Base-by-base conservation (phyloP, 2,888 invertebrate species). In the Magallana nippona region DNA sequence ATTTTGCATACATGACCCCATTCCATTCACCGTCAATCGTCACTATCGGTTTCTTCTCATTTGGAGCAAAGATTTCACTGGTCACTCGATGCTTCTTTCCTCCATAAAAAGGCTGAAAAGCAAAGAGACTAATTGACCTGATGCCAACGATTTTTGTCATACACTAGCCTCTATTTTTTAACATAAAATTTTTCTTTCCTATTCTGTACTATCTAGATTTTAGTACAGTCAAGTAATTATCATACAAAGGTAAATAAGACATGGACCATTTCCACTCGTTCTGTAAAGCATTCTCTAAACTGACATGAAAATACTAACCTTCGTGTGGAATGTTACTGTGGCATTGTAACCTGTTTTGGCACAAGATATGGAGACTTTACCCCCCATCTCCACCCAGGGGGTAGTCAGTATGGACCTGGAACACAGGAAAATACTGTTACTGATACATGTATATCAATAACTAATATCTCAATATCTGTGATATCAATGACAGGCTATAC, bases 321-420 rank as follows among this genome's bases (percentile, higher is more conserved):
- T 99, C 2, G 99, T 99, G 84, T 98, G 95, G 95, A 99, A 99
- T 94, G 99, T 99, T 15, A 99, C 96, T 92, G 96, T 97, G 19
- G 98, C 98, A 93, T 96, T 96, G 94, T 98, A 99, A 10, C 98
- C 99, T 0, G 98, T 98, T 94, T 99, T 98, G 11, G 96, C 96
- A 94, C 99, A 99, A 83, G 96, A 96, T 87, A 99, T 97, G 83
- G 96, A 96, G 1, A 98, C 97, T 1, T 97, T 96, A 17, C 99
- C 99, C 83, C 99, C 99, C 32, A 99, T 95, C 94, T 99, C 99
- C 92, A 99, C 97, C 99, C 99, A 99, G 1, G 99, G 99, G 83
- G 99, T 97, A 62, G 98, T 98, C 92, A 99, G 95, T 92, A 99
- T 99, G 81, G 98, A 99, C 94, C 98, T 97, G 93, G 22, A 89